Percentiles rank a stretch among this genome's conserved stretches.
phyloP scores from a whole-genome alignment of 1,140 invertebrate species.

The Aphidius gifuensis region DNA sequence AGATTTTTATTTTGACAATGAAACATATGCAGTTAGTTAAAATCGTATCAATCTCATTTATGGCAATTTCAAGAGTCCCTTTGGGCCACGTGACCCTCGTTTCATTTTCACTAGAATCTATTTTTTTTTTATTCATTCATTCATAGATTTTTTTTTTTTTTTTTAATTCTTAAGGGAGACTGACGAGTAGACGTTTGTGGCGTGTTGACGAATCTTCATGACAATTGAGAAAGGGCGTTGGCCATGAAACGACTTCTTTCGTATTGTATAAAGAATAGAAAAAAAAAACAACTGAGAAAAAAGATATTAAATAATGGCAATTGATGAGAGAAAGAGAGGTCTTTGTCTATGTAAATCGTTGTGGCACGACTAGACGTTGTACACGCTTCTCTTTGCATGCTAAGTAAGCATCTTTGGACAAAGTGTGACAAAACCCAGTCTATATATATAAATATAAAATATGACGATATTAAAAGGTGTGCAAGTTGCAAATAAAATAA shows the following conservation, averaged over 20 bases:
- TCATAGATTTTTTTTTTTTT: too few relatives aligned
- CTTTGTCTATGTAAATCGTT: constrained; percentile 41
- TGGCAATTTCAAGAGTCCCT: too few relatives aligned
- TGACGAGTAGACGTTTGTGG: constrained; percentile 23
- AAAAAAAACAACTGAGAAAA: background rate
- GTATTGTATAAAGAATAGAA: too few relatives aligned
- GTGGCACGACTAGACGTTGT: constrained; percentile 14
- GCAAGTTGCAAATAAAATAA: too few relatives aligned
- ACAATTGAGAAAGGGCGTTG: constrained; percentile 39
- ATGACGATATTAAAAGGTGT: background rate
- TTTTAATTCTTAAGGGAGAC: too few relatives aligned
- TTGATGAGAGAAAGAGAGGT: constrained; percentile 1
- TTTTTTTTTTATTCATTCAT: too few relatives aligned
- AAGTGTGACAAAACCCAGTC: constrained; percentile 7
- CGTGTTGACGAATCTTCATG: constrained; percentile 44
- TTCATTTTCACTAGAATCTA: too few relatives aligned
- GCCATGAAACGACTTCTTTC: background rate
- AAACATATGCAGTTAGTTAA: too few relatives aligned
- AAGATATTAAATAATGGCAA: background rate
- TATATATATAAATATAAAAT: too few relatives aligned
- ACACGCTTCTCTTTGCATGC: constrained; percentile 12
- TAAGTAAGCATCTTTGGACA: constrained; percentile 7
- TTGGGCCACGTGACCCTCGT: too few relatives aligned
- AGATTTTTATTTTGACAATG: too few relatives aligned
- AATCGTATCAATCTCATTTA: too few relatives aligned